phyloP scores from a whole-genome alignment of 2,888 invertebrate species.

The Phortica okadai region DNA sequence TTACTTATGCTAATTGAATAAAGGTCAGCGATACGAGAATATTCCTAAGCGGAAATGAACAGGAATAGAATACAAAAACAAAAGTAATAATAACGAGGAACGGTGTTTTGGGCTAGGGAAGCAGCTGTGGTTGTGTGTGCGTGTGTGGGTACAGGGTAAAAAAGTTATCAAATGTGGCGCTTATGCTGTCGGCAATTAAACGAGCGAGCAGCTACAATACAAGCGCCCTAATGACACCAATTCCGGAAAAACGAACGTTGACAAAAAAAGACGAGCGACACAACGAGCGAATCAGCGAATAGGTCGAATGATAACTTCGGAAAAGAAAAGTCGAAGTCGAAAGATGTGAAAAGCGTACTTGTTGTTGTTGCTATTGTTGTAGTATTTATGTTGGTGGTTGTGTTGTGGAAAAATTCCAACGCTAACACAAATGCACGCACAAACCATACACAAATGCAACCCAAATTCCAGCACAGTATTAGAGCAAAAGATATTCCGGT shows the following conservation, averaged over 20 bases:
- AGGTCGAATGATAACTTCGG: neutral
- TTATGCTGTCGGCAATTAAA: constrained; percentile 62
- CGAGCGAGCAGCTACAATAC: constrained; percentile 47
- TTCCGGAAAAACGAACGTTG: constrained; percentile 54
- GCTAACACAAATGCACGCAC: constrained; percentile 3
- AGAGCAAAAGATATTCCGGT: constrained; percentile 55
- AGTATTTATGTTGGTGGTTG: constrained; percentile 37
- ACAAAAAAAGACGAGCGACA: neutral
- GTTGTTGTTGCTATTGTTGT: constrained; percentile 12
- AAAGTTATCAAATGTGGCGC: constrained; percentile 39
- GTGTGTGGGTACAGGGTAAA: neutral
- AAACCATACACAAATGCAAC: neutral
- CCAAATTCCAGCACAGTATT: constrained; percentile 41
- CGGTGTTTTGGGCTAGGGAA: neutral
- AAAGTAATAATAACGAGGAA: neutral
- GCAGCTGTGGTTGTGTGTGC: neutral
- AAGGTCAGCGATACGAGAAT: constrained; percentile 22
- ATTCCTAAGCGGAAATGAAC: neutral
- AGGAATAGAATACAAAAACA: neutral
- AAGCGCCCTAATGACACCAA: constrained; percentile 72
- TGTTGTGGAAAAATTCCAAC: constrained; percentile 49
- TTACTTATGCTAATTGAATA: constrained; percentile 14
- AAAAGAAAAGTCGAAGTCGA: neutral
- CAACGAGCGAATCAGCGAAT: neutral
- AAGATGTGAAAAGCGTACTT: neutral